Evolutionary conservation across 1,140 invertebrate species (phyloP).

Genomic region (Odontomachus brunneus): DNA sequence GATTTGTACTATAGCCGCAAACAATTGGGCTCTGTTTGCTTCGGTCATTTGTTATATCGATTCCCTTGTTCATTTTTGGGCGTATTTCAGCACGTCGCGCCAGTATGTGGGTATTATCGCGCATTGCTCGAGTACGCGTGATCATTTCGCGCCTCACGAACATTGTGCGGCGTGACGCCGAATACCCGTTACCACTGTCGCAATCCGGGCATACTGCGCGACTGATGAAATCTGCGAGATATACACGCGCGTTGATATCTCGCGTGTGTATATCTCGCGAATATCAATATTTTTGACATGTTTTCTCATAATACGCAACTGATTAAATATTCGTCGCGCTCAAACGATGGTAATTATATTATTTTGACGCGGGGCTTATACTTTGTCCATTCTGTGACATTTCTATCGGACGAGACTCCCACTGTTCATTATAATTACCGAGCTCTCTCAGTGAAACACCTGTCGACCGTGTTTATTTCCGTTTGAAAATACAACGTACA

Average conservation of each 20-base stretch:
- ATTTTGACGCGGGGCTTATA: too few relatives aligned
- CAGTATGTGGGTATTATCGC: slow-evolving; percentile 7
- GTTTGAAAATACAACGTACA: too few relatives aligned
- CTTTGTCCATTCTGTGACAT: too few relatives aligned
- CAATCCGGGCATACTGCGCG: neutral
- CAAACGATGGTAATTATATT: too few relatives aligned
- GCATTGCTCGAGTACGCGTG: slow-evolving; percentile 3
- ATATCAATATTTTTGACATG: neutral
- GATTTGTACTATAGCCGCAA: slow-evolving; percentile 18
- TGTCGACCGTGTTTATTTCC: too few relatives aligned
- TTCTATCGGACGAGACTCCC: too few relatives aligned
- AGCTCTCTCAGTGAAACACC: too few relatives aligned
- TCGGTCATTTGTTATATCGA: slow-evolving; percentile 44
- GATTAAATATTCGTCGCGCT: too few relatives aligned
- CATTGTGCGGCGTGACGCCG: slow-evolving; percentile 1
- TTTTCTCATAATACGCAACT: too few relatives aligned
- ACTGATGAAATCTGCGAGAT: neutral
- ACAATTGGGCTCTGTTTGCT: slow-evolving; percentile 35
- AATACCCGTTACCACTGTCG: neutral
- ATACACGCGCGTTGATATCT: neutral
- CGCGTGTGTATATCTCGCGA: too few relatives aligned
- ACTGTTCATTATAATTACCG: too few relatives aligned
- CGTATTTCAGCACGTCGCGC: neutral
- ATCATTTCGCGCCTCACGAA: neutral
- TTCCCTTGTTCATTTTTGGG: slow-evolving; percentile 44